These are phyloP conservation scores for Synaphobranchus kaupii DNA, from an alignment of 2,797 vertebrate species.

Conservation along the genomic window DNA sequence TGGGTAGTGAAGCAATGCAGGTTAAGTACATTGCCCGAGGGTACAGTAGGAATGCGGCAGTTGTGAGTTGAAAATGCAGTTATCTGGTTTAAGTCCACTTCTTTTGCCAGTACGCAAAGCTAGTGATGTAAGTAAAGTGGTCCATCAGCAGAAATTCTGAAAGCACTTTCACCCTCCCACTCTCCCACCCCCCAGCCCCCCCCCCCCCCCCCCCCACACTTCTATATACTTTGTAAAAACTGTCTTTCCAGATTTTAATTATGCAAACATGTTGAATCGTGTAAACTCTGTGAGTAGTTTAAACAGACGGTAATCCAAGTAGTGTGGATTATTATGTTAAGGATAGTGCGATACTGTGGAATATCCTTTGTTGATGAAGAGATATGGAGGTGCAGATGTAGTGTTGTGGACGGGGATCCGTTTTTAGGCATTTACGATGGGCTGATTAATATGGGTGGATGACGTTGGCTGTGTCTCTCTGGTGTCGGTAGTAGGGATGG, in stretches of 20 bases:
- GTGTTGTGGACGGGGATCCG: neutral
- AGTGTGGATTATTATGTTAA: neutral
- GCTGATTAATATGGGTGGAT: neutral
- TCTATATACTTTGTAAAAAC: neutral
- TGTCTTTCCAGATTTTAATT: neutral
- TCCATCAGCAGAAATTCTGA: neutral
- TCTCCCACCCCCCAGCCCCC: neutral
- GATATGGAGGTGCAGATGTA: neutral
- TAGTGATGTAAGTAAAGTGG: neutral
- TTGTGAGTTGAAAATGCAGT: neutral
- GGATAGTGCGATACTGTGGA: neutral
- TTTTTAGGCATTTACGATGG: neutral
- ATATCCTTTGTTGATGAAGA: neutral
- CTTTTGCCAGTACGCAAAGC: neutral
- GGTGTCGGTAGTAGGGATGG: conserved; percentile 16
- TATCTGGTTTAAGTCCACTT: neutral
- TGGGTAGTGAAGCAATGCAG: neutral
- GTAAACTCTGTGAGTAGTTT: neutral
- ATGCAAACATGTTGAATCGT: neutral
- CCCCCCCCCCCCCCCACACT: neutral
- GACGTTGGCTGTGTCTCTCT: neutral
- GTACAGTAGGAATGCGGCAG: neutral
- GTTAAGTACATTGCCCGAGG: conserved; percentile 4
- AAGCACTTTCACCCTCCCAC: neutral
- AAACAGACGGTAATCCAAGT: neutral